These are phyloP conservation scores for Drosophila prostipennis DNA, from an alignment of 2,888 invertebrate species.

Conservation along the genomic window DNA sequence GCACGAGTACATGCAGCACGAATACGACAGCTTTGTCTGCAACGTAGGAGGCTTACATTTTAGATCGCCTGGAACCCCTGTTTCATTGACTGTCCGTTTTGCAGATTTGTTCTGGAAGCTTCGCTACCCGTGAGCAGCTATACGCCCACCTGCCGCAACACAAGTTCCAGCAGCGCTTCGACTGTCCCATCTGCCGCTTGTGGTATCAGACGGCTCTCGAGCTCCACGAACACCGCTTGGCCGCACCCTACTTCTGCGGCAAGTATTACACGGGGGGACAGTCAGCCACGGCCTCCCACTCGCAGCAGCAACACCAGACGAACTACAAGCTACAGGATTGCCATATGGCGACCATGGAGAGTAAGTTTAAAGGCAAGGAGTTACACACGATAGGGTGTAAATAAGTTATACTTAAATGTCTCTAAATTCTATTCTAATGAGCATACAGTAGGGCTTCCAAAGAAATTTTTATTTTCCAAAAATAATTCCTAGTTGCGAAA, in stretches of 20 bases:
- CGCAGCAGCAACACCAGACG: slow-evolving; percentile 48
- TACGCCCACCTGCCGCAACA: slow-evolving; percentile 77
- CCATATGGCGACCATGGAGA: slow-evolving; percentile 74
- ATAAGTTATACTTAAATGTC: too few species aligned
- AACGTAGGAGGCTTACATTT: slow-evolving; percentile 68
- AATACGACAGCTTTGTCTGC: slow-evolving; percentile 78
- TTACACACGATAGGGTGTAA: too few species aligned
- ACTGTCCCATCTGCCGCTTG: slow-evolving; percentile 79
- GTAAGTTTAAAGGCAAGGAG: slow-evolving; percentile 42
- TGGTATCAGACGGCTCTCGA: slow-evolving; percentile 81
- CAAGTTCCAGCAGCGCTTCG: slow-evolving; percentile 78
- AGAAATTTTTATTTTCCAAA: too few species aligned
- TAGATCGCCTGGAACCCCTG: fast-evolving
- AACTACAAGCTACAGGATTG: slow-evolving; percentile 77
- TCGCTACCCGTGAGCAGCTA: slow-evolving; percentile 71
- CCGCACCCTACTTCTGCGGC: slow-evolving; percentile 80
- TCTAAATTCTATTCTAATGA: too few species aligned
- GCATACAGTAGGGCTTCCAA: too few species aligned
- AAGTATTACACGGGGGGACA: slow-evolving; percentile 69
- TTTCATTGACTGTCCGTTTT: slow-evolving; percentile 7
- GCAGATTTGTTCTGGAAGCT: slow-evolving; percentile 77
- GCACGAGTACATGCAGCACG: slow-evolving; percentile 81
- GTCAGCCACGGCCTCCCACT: slow-evolving; percentile 9
- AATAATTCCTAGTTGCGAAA: too few species aligned
- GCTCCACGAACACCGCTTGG: slow-evolving; percentile 78